phyloP scores from a whole-genome alignment of 2,797 vertebrate genomes.

The Lerista edwardsae region DNA sequence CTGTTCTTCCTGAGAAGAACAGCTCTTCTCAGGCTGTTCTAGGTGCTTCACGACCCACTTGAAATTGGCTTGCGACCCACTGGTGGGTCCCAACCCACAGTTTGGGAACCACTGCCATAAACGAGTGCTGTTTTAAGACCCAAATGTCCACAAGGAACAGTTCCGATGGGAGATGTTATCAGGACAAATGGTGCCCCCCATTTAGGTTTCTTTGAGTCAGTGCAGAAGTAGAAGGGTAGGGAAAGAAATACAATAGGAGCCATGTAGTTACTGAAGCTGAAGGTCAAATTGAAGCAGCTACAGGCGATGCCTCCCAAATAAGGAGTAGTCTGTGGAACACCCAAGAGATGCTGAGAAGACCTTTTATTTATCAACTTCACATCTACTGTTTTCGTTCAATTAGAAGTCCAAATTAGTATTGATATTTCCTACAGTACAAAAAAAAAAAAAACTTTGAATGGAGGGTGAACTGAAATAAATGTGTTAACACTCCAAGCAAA shows the following conservation, averaged over 20 bases:
- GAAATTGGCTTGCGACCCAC: too few species aligned
- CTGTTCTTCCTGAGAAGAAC: too few species aligned
- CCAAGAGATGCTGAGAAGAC: conserved; percentile 51
- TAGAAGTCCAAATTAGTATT: conserved; percentile 68
- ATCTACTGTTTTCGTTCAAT: conserved; percentile 63
- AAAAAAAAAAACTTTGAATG: conserved; percentile 59
- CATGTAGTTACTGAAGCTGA: conserved; percentile 40
- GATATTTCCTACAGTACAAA: conserved; percentile 61
- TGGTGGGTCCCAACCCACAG: too few species aligned
- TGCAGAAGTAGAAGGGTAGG: background rate
- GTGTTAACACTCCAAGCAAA: conserved; percentile 56
- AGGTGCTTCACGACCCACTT: too few species aligned
- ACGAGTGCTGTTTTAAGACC: background rate
- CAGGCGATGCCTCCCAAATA: conserved; percentile 64
- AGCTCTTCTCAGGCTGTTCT: too few species aligned
- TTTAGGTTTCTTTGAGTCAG: conserved; percentile 6
- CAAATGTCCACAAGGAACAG: background rate
- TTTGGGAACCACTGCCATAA: too few species aligned
- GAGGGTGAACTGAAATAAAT: conserved; percentile 68
- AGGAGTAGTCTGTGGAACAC: conserved; percentile 42
- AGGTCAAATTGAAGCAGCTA: conserved; percentile 52
- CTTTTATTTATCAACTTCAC: conserved; percentile 70
- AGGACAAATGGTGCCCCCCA: conserved; percentile 30
- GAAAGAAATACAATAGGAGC: conserved; percentile 47
- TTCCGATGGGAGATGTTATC: conserved; percentile 23